These are phyloP conservation scores for Scylla paramamosain DNA, from an alignment of 1,140 invertebrate genomes.

Conservation along the genomic window DNA sequence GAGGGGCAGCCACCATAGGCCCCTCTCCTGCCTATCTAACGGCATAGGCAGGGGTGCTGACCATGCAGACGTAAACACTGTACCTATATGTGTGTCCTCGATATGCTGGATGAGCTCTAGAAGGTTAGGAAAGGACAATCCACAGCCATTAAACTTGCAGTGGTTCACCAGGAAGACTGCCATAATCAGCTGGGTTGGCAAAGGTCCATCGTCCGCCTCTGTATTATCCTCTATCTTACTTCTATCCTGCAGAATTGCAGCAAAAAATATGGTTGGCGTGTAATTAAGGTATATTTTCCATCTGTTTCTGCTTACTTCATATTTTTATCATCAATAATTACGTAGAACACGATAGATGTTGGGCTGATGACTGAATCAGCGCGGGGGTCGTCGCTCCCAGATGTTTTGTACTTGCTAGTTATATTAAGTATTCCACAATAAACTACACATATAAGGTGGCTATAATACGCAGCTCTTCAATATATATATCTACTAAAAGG, in stretches of 20 bases:
- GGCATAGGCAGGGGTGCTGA: slow-evolving; percentile 57
- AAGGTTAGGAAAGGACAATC: slow-evolving; percentile 89
- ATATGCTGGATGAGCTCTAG: slow-evolving; percentile 91
- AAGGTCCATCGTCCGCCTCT: slow-evolving; percentile 42
- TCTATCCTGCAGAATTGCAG: neutral
- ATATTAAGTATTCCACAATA: too few relatives aligned
- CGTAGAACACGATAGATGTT: neutral
- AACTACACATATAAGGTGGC: too few relatives aligned
- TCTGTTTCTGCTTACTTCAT: neutral
- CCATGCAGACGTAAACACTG: slow-evolving; percentile 79
- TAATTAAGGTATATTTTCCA: neutral
- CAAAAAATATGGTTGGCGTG: neutral
- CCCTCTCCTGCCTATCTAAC: neutral
- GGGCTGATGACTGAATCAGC: neutral
- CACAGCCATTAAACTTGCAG: slow-evolving; percentile 93
- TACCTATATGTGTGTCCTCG: slow-evolving; percentile 92
- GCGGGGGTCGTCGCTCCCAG: neutral
- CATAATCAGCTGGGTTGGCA: slow-evolving; percentile 82
- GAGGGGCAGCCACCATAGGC: slow-evolving; percentile 5
- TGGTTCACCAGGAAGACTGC: slow-evolving; percentile 92
- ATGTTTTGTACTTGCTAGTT: neutral
- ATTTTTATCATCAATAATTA: neutral
- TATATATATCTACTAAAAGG: too few relatives aligned
- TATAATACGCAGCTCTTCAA: too few relatives aligned
- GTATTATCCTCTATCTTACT: neutral